Evolutionary conservation across 2,888 invertebrate genomes (phyloP), one percentile per base, ranked within the genome.

Genomic region (Drosophila fulvimacula): DNA sequence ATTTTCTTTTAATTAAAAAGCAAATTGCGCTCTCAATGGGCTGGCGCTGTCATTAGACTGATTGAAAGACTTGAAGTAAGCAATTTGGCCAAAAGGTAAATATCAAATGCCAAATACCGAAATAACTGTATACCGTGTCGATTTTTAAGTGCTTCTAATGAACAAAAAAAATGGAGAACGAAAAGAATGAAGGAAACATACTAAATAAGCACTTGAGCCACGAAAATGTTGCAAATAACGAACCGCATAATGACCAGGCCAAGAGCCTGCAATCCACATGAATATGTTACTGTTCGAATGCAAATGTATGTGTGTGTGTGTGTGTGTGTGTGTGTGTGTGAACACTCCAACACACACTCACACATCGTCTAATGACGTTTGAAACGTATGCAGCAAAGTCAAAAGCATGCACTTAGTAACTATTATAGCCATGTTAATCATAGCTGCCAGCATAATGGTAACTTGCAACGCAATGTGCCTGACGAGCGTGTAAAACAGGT

Each of bases 1-100:
- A 86, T 85, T 85, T 85, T 85, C 86, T 71, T 85, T 85, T 88
- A 85, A 85, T 85, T 85, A 85, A 85, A 88, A 85, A 79, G 73
- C 81, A 85, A 88, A 83, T 87, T 78, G 74, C 52, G 51, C 70
- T 75, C 56, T 62, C 51, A 69, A 69, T 59, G 38, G 38, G 67
- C 48, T 5, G 11, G 46, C 81, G 68, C 69, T 79, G 81, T 85
- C 84, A 85, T 88, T 85, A 85, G 77, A 66, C 77, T 85, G 83
- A 88, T 85, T 85, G 81, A 86, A 85, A 75, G 78, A 69, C 72
- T 73, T 63, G 60, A 78, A 83, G 74, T 81, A 81, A 76, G 83
- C 73, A 88, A 84, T 86, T 84, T 80, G 67, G 10, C 58, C 68
- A 76, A 76, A 78, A 78, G 51, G 79, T 79, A 86, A 88, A 86